Percentiles rank a stretch among this genome's conserved stretches.
Conservation (phyloP, 2,113 vertebrate genomes). For the Phalacrocorax brasilianus region DNA sequence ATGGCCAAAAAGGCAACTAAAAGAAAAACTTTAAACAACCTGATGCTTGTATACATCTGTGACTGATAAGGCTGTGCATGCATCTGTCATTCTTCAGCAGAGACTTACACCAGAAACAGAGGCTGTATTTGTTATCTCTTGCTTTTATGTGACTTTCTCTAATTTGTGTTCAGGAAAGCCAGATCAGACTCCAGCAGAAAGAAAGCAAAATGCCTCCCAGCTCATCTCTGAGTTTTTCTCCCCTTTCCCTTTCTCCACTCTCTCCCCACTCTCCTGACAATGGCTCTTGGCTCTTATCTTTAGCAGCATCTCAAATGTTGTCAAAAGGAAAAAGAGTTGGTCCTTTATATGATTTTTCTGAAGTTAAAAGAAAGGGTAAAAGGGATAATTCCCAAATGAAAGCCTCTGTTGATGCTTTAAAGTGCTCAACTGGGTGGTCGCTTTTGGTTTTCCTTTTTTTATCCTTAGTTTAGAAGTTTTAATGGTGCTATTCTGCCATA, state of each 20-base stretch:
- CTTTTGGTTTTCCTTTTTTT: neutral
- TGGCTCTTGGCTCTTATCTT: neutral
- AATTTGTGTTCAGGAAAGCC: neutral
- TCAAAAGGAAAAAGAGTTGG: neutral
- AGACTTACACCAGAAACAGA: neutral
- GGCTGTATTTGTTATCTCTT: neutral
- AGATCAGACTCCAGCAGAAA: neutral
- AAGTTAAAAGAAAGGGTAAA: neutral
- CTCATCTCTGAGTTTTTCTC: neutral
- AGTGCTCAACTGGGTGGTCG: neutral
- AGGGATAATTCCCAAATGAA: neutral
- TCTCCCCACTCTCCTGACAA: neutral
- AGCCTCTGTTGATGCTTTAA: neutral
- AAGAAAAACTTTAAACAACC: conserved; percentile 7
- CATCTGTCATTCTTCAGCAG: neutral
- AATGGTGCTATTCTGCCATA: neutral
- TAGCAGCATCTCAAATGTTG: neutral
- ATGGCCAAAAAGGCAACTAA: neutral
- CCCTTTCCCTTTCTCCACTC: neutral
- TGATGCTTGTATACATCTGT: neutral
- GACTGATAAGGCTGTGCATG: neutral
- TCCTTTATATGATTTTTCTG: neutral
- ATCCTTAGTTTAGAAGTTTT: neutral
- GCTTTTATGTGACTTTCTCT: neutral
- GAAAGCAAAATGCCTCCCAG: neutral